phyloP scores from a whole-genome alignment of 2,113 vertebrate genomes.

The Isurus oxyrinchus region DNA sequence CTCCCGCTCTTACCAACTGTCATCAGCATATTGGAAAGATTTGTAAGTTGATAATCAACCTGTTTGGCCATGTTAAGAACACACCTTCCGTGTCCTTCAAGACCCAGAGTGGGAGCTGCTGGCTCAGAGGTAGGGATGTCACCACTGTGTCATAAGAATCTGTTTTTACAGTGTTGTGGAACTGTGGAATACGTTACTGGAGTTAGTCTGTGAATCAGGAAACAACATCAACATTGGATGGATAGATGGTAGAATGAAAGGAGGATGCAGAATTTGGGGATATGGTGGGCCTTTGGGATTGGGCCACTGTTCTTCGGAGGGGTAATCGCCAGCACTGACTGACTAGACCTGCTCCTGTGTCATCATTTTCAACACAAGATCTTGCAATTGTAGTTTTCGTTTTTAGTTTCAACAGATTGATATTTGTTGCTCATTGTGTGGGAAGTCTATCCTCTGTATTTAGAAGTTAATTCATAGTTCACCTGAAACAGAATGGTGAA shows the following conservation, averaged over 20 bases:
- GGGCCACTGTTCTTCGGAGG: neutral
- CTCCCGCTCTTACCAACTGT: too few species aligned
- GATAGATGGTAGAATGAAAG: neutral
- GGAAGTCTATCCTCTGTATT: neutral
- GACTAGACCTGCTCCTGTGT: neutral
- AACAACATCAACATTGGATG: neutral
- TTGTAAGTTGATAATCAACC: too few species aligned
- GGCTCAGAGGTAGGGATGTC: too few species aligned
- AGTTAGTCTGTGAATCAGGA: neutral
- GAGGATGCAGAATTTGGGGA: neutral
- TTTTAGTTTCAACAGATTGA: neutral
- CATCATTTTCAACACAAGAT: neutral
- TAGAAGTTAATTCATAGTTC: neutral
- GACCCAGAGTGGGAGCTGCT: too few species aligned
- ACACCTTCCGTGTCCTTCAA: too few species aligned
- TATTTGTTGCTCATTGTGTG: neutral
- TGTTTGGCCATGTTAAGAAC: too few species aligned
- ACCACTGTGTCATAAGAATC: too few species aligned
- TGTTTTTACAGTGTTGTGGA: neutral
- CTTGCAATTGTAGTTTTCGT: neutral
- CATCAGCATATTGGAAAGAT: too few species aligned
- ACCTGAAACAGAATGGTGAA: neutral
- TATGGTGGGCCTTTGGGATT: neutral
- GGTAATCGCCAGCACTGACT: neutral
- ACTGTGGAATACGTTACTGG: neutral